Base-by-base conservation (phyloP, 2,797 vertebrate genomes). In the Gadopsis marmoratus region DNA sequence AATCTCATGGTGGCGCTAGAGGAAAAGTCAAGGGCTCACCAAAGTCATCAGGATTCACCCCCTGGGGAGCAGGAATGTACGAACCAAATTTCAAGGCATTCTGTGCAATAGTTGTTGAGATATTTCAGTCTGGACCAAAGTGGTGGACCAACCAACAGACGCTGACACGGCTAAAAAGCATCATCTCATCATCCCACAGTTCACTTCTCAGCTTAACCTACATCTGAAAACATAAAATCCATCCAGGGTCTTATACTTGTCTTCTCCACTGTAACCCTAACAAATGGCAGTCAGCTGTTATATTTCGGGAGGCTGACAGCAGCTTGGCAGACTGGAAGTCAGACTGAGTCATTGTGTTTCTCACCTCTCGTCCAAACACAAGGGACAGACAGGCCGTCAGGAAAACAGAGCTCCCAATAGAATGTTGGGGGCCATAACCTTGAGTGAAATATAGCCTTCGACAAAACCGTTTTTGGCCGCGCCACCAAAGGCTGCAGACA, bases 231-330 rank as follows among this genome's bases (percentile, higher is more conserved):
- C 65, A 59, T 43, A 66, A 76, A 58, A 79, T 59, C 29, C 47
- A n/a, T 62, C 73, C 33, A 23, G 19, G 43, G 48, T 17, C 53
- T 26, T 29, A 39, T 29, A 19, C 61, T 37, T 59, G 67, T 84
- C 61, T 56, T 62, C 79, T 71, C 31, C 62, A 68, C 74, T 77
- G 61, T 81, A 80, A 79, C 37, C 10, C 37, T 39, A 39, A 39
- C 88, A 75, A 89, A 89, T 81, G 56, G 64, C 62, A 68, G 37
- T 87, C 81, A 86, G 61, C 74, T 26, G 81, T 78, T 90, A 75
- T 91, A 88, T 90, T 86, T 85, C 88, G 85, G 72, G 70, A 59
- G 73, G 79, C 41, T 89, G 88, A 82, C 87, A 79, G 73, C 51
- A 74, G 79, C 79, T 88, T 78, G 83, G 83, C 82, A 88, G 85